Conservation (phyloP, 2,888 invertebrate genomes). For the Axea sp. region DNA sequence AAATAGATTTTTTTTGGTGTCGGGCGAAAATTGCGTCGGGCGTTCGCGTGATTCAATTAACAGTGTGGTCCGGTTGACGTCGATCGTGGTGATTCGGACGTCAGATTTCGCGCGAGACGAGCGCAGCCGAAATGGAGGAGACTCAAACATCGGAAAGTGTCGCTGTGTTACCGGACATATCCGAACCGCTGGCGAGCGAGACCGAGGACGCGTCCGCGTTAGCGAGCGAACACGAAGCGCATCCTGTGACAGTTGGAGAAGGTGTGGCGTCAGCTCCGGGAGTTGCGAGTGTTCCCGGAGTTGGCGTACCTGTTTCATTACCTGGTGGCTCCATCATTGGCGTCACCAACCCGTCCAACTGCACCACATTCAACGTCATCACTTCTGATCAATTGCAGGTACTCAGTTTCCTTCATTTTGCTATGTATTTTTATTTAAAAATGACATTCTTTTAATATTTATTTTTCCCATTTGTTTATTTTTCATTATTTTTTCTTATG, state of each 20-base stretch:
- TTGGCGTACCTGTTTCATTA: conserved; percentile 84
- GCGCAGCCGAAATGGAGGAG: conserved; percentile 79
- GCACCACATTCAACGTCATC: conserved; percentile 91
- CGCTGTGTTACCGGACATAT: conserved; percentile 80
- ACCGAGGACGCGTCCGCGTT: conserved; percentile 77
- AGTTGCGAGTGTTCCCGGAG: conserved; percentile 73
- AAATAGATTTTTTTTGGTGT: too few relatives aligned
- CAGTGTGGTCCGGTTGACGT: too few relatives aligned
- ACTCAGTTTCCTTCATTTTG: too few relatives aligned
- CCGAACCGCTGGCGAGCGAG: conserved; percentile 80
- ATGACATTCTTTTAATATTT: neutral
- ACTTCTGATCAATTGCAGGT: conserved; percentile 89
- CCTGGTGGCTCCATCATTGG: conserved; percentile 90
- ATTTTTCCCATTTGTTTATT: neutral
- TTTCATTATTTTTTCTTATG: too few relatives aligned
- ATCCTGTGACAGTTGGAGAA: conserved; percentile 75
- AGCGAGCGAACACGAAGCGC: conserved; percentile 75
- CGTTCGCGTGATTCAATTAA: too few relatives aligned
- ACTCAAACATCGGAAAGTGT: conserved; percentile 80
- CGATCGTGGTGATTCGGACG: conserved; percentile 28
- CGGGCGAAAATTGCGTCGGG: too few relatives aligned
- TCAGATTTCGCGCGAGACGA: conserved; percentile 69
- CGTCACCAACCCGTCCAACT: conserved; percentile 81
- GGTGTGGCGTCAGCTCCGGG: conserved; percentile 68
- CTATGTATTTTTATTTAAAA: neutral